phyloP scores from a whole-genome alignment of 2,888 invertebrate genomes.

The Polyploca ridens region DNA sequence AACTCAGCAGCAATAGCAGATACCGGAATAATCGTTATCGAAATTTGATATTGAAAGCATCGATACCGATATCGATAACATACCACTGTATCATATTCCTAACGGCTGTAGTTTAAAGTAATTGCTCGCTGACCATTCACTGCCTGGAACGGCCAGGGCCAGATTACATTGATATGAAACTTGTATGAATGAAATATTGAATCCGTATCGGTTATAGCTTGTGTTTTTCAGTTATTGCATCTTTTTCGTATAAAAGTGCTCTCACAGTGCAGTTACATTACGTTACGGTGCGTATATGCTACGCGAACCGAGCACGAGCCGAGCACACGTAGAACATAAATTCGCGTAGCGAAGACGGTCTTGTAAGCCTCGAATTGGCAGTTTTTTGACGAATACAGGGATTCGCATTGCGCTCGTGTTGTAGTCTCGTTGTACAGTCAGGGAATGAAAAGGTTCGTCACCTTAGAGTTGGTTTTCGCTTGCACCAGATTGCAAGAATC shows the following conservation, averaged over 20 bases:
- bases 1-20: too few species aligned
- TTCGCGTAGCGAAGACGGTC: too few species aligned
- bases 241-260: background rate
- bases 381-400: too few species aligned
- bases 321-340: too few species aligned
- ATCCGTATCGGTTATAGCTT: background rate
- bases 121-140: background rate
- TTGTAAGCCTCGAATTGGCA: too few species aligned
- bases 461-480: too few species aligned
- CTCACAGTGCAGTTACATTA: background rate
- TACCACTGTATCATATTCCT: slow-evolving; percentile 1
- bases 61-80: background rate
- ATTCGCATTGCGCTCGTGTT: too few species aligned
- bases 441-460: too few species aligned
- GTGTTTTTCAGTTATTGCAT: background rate
- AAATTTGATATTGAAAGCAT: background rate
- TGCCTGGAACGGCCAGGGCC: background rate
- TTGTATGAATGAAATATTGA: slow-evolving; percentile 5
- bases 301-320: too few species aligned
- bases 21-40: background rate
- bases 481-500: too few species aligned
- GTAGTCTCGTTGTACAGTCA: too few species aligned
- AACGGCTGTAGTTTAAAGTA: slow-evolving; percentile 4
- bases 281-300: too few species aligned
- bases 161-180: slow-evolving; percentile 3